Base-by-base conservation (phyloP, 2,113 vertebrate species). In the Bostrychus sinensis region DNA sequence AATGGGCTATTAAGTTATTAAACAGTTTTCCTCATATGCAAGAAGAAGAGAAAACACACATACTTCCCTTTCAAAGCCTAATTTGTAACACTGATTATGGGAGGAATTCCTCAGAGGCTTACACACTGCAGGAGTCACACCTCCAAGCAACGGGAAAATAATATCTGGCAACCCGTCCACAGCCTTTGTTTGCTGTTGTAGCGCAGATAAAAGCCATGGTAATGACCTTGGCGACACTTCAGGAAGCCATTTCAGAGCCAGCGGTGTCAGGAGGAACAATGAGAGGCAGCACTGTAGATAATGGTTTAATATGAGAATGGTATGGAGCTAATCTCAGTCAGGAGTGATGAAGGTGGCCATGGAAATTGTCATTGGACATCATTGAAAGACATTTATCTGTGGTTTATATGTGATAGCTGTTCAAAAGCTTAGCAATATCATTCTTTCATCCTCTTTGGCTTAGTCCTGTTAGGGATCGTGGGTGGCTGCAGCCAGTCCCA, bases 151-250 rank as follows among this genome's bases (percentile, higher is more conserved):
- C 62, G 11, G 53, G 19, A 56, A 41, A 70, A 60, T 82, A 32
- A 66, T 78, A 81, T 55, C 72, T 81, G 82, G 79, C 77, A 70
- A 7, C 17, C 2, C 17, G 60, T 80, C 72, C 76, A 59, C 55
- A 13, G 59, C 70, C 69, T 84, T 82, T 82, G 82, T 86, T 88
- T 89, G 78, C 62, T 80, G 73, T 23, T 70, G 67, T 41, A 57
- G 59, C 14, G 17, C 42, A 2, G 81, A 86, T 84, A 84, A 71
- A 48, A 83, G 71, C 79, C 82, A 83, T 81, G 83, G 84, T 66
- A 72, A 83, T 86, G 83, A 87, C 84, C 84, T 86, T 71, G 30
- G 43, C 42, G 66, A 62, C 54, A n/a, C 53, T 37, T 43, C 34
- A 61, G 22, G 77, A 63, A 77, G 50, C 36, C 53, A 60, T 69